Conservation (phyloP, 2,888 invertebrate genomes). For the Drosophila eohydei region DNA sequence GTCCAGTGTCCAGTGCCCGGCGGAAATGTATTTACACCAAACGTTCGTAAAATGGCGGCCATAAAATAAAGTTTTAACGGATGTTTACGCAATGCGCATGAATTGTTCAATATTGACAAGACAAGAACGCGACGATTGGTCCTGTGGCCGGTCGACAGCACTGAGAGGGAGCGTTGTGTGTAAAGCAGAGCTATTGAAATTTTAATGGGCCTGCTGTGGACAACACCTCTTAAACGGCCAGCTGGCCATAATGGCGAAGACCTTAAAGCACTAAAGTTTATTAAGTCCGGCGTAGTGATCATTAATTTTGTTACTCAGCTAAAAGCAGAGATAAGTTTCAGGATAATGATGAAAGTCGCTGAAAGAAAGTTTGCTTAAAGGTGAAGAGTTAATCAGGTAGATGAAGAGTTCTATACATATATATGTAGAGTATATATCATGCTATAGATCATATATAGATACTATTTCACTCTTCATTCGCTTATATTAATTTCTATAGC, state of each 20-base stretch:
- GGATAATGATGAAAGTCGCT: background rate
- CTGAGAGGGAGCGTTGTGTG: background rate
- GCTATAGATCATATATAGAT: background rate
- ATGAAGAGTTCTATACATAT: background rate
- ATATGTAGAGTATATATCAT: background rate
- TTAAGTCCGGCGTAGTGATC: constrained; percentile 4
- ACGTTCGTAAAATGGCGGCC: constrained; percentile 76
- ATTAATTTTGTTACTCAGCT: constrained; percentile 12
- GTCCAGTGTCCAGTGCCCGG: constrained; percentile 52
- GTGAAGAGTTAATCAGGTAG: background rate
- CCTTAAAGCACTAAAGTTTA: constrained; percentile 22
- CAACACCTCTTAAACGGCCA: constrained; percentile 11
- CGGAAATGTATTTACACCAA: constrained; percentile 80
- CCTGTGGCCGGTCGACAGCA: background rate
- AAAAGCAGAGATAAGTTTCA: background rate
- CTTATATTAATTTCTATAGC: background rate
- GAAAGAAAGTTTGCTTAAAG: background rate
- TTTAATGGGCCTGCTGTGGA: constrained; percentile 56
- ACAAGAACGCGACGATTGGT: constrained; percentile 69
- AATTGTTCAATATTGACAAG: constrained; percentile 79
- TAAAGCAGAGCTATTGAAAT: constrained; percentile 53
- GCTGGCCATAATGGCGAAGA: constrained; percentile 2
- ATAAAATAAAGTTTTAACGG: constrained; percentile 79
- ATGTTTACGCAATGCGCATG: constrained; percentile 79
- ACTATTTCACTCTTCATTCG: background rate